Evolutionary conservation across 2,797 vertebrate genomes (phyloP).

Genomic region (Falco cherrug): DNA sequence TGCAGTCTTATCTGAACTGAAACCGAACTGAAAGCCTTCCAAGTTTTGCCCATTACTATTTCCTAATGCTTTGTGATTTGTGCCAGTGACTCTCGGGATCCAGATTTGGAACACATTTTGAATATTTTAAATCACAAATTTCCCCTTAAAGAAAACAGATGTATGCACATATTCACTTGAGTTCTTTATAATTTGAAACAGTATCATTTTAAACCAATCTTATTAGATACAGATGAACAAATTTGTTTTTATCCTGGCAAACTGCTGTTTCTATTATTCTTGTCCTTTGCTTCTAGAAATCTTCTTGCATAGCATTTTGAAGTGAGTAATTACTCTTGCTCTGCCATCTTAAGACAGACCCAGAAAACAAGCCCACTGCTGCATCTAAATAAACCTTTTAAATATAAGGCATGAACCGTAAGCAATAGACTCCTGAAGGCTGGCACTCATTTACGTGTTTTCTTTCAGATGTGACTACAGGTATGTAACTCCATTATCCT

Average conservation of each 20-base stretch:
- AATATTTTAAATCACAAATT: slow-evolving; percentile 60
- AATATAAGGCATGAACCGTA: slow-evolving; percentile 1
- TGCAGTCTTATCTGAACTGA: slow-evolving; percentile 31
- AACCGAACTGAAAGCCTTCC: slow-evolving; percentile 9
- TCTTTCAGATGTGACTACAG: slow-evolving; percentile 22
- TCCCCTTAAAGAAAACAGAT: slow-evolving; percentile 56
- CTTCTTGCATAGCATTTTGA: slow-evolving; percentile 34
- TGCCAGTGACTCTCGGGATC: slow-evolving; percentile 25
- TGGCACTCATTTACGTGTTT: slow-evolving; percentile 27
- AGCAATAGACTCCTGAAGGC: slow-evolving; percentile 31
- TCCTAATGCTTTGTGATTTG: slow-evolving; percentile 33
- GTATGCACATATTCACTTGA: slow-evolving; percentile 34
- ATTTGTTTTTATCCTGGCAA: slow-evolving; percentile 40
- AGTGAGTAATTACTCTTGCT: slow-evolving; percentile 50
- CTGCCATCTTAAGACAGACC: slow-evolving; percentile 49
- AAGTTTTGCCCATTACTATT: slow-evolving; percentile 33
- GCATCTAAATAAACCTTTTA: slow-evolving; percentile 52
- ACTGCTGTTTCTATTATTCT: slow-evolving; percentile 49
- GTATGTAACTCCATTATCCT: slow-evolving; percentile 32
- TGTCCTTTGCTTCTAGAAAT: slow-evolving; percentile 47
- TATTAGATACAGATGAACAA: slow-evolving; percentile 61
- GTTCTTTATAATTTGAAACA: slow-evolving; percentile 57
- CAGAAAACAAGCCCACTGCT: slow-evolving; percentile 19
- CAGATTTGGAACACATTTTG: slow-evolving; percentile 24
- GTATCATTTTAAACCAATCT: slow-evolving; percentile 50